Percentiles rank a stretch among this genome's conserved stretches.
Evolutionary conservation across 2,113 vertebrate genomes (phyloP).

Genomic region (Connochaetes taurinus): DNA sequence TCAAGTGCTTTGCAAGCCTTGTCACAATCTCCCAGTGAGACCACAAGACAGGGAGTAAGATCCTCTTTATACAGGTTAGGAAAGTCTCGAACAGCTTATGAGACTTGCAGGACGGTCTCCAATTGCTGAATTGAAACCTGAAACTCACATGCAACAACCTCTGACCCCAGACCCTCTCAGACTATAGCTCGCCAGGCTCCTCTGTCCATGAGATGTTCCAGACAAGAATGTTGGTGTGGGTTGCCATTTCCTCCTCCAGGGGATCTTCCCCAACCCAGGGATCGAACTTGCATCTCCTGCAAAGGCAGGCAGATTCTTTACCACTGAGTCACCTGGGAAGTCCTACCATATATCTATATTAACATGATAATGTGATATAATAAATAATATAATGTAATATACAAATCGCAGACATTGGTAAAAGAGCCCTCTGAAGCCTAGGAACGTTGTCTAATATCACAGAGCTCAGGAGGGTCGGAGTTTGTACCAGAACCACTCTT

Average conservation of each 20-base stretch:
- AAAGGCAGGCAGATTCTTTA: not conserved
- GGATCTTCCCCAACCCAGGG: not conserved
- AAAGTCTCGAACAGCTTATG: not conserved
- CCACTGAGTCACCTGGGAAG: not conserved
- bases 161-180: not conserved
- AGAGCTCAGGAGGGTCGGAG: not conserved
- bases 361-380: not conserved
- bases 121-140: not conserved
- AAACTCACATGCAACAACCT: rapidly evolving
- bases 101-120: not conserved
- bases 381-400: not conserved
- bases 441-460: rapidly evolving
- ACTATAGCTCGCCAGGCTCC: not conserved
- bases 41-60: rapidly evolving
- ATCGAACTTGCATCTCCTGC: not conserved
- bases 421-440: not conserved
- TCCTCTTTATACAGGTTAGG: not conserved
- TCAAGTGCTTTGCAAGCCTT: not conserved
- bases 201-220: not conserved
- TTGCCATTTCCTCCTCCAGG: not conserved
- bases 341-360: not conserved
- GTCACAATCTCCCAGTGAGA: rapidly evolving
- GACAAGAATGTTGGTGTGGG: not conserved
- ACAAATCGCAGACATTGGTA: rapidly evolving
- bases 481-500: too few species aligned